These are phyloP conservation scores for Chaenodraco wilsoni DNA, from an alignment of 2,797 vertebrate genomes.

Conservation along the genomic window DNA sequence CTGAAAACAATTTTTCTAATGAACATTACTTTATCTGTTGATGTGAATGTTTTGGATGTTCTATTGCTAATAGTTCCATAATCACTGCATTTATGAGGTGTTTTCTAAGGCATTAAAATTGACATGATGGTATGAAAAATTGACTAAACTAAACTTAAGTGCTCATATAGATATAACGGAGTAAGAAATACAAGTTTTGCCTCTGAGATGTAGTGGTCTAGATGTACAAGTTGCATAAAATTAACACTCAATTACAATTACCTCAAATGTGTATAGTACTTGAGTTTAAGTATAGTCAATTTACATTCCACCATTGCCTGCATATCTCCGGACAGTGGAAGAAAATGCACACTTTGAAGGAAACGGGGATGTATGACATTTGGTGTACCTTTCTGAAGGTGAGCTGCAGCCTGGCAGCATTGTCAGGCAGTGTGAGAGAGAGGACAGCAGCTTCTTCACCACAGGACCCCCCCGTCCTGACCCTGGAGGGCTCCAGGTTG, in stretches of 20 bases:
- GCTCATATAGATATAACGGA: too few relatives aligned
- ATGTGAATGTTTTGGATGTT: not conserved
- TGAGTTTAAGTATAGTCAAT: not conserved
- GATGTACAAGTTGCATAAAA: not conserved
- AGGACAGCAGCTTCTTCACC: conserved; percentile 68
- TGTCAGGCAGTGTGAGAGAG: conserved; percentile 77
- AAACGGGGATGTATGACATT: not conserved
- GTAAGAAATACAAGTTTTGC: too few relatives aligned
- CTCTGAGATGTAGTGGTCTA: too few relatives aligned
- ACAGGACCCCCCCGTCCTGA: conserved; percentile 81
- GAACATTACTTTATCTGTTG: not conserved
- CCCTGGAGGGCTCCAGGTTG: conserved; percentile 82
- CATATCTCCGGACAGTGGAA: not conserved
- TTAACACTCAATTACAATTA: not conserved
- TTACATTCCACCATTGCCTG: not conserved
- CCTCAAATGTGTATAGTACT: not conserved
- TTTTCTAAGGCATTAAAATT: too few relatives aligned
- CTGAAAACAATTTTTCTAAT: not conserved
- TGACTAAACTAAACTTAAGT: too few relatives aligned
- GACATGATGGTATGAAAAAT: too few relatives aligned
- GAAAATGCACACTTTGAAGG: not conserved
- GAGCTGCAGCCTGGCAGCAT: conserved; percentile 82
- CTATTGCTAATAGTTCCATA: not conserved
- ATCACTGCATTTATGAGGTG: not conserved
- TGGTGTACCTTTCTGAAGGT: conserved; percentile 86